These are phyloP conservation scores for Promerops cafer DNA, from an alignment of 2,113 vertebrate genomes.

Conservation along the genomic window DNA sequence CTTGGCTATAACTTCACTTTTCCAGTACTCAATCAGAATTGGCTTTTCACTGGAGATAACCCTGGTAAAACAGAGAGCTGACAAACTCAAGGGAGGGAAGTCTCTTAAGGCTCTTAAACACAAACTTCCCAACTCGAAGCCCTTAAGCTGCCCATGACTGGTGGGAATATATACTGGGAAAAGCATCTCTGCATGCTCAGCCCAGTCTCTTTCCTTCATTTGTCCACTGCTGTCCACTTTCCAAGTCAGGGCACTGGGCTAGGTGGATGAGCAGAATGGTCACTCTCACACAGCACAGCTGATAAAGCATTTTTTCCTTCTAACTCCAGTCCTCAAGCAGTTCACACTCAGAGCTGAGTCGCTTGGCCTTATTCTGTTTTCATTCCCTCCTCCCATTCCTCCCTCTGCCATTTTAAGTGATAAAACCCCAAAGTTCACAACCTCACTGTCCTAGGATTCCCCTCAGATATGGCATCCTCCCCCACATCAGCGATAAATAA, in stretches of 20 bases:
- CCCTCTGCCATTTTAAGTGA: constrained; percentile 13
- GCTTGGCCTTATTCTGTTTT: not conserved
- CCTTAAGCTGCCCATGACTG: not conserved
- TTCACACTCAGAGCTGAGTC: not conserved
- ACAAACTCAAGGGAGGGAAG: not conserved
- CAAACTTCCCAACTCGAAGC: not conserved
- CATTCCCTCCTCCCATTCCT: not conserved
- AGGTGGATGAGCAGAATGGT: not conserved
- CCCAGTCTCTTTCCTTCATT: not conserved
- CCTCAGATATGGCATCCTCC: constrained; percentile 25
- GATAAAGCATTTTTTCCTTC: not conserved
- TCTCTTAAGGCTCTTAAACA: not conserved
- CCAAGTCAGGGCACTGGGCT: not conserved
- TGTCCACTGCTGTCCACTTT: not conserved
- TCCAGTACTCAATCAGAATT: not conserved
- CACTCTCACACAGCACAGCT: not conserved
- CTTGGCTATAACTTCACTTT: not conserved
- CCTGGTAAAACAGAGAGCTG: not conserved
- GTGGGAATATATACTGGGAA: not conserved
- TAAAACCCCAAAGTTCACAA: constrained; percentile 52
- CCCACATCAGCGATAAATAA: constrained; percentile 17
- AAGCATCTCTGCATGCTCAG: not conserved
- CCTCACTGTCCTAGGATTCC: constrained; percentile 44
- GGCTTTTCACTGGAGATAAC: not conserved
- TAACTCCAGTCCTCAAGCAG: not conserved